Evolutionary conservation across 92 coral and sea anemone genomes (phyloP), one percentile per base, ranked within the genome.

Genomic region (Actinernus sp.): DNA sequence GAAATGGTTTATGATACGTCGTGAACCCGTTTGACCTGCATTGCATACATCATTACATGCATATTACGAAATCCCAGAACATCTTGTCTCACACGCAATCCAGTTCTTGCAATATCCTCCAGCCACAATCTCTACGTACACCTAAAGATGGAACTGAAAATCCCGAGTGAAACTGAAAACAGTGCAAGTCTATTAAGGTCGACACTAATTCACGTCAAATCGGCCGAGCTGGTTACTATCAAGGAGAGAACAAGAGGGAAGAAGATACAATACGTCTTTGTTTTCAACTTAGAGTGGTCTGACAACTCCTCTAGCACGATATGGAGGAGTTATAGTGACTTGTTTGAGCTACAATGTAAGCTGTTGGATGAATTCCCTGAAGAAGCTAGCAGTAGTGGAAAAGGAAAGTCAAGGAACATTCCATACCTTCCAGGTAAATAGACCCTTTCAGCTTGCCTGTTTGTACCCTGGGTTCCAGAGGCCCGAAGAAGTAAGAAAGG

Each of bases 241-340:
- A 75, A 48, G 37, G 89, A 83, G 55, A 64, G 84, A 23, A 53
- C 46, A 17, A 45, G 56, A 13, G 79, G 75, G 16, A 68, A 56
- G 28, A 89, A 81, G 76, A 55, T 59, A 28, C 86, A 81, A 43
- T 80, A 55, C 26, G 78, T 78, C 55, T 92, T 92, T 81, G 89
- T 85, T 10, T 31, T 92, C 12, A 56, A 74, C 43, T 70, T 92
- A 20, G 26, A 56, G 36, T 83, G 98, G 92, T 85, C 96, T 4
- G 86, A 89, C 41, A 74, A 81, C 16, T 70, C 91, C 27, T 34
- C 39, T 3, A 68, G 78, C 48, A 64, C 71, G n/a, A 31, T 92
- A 39, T 86, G 88, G 93, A 74, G 95, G 58, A 74, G 86, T 49
- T 92, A 88, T 81, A 84, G 79, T 34, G 92, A 92, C 36, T 88